These are phyloP conservation scores for Mythimna lalbum DNA, from an alignment of 2,888 invertebrate genomes.

Conservation along the genomic window DNA sequence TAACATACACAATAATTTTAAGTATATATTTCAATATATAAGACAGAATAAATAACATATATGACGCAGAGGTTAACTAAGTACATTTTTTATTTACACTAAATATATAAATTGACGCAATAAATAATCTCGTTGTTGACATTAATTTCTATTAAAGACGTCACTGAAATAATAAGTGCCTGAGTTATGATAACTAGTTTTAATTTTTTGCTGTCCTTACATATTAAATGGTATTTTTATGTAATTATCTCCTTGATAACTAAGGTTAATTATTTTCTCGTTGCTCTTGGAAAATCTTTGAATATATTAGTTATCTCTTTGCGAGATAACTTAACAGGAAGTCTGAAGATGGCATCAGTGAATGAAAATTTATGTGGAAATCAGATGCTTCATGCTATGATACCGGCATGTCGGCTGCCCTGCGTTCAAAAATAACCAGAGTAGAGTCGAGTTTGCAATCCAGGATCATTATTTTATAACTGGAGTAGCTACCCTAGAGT, in stretches of 20 bases:
- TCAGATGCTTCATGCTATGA: no score
- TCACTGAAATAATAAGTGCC: constrained; percentile 23
- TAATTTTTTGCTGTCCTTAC: constrained; percentile 7
- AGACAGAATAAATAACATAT: neutral
- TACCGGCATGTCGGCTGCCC: no score
- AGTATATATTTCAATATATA: neutral
- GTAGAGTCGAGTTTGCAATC: no score
- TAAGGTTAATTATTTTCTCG: constrained; percentile 24
- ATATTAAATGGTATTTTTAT: constrained; percentile 11
- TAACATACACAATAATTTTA: neutral
- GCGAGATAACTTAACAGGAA: neutral
- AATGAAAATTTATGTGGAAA: neutral
- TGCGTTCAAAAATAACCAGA: no score
- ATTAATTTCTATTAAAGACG: constrained; percentile 34
- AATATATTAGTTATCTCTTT: neutral
- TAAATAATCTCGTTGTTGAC: neutral
- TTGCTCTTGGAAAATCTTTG: neutral
- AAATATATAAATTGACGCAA: neutral
- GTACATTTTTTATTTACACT: constrained; percentile 6
- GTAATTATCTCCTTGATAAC: constrained; percentile 16
- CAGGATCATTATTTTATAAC: no score
- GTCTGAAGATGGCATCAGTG: neutral
- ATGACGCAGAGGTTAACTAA: constrained; percentile 1
- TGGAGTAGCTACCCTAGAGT: no score
- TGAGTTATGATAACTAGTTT: constrained; percentile 6